Evolutionary conservation across 2,113 vertebrate genomes (phyloP).

Genomic region (Apteryx owenii): DNA sequence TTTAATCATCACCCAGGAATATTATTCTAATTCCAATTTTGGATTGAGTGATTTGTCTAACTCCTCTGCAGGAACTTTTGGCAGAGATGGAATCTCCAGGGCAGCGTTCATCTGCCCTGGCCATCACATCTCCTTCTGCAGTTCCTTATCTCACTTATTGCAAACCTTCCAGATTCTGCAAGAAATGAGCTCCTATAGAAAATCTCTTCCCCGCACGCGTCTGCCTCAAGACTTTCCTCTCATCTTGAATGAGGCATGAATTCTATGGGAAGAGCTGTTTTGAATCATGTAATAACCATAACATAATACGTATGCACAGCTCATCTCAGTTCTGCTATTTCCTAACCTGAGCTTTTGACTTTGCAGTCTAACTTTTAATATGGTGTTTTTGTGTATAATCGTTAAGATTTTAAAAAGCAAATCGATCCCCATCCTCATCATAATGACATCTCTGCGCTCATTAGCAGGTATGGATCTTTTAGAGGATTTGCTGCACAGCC

Average conservation of each 20-base stretch:
- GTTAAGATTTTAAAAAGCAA: neutral
- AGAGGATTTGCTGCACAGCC: neutral
- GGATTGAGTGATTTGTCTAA: neutral
- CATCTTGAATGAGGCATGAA: neutral
- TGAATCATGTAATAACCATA: neutral
- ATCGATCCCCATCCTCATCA: neutral
- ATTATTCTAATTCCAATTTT: neutral
- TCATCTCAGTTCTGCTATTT: neutral
- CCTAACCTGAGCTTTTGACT: neutral
- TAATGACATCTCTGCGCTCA: neutral
- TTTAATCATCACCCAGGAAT: neutral
- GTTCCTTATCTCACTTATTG: neutral
- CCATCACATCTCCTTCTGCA: neutral
- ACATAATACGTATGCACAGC: neutral
- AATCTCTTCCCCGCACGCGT: fast-evolving
- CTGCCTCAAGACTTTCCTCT: neutral
- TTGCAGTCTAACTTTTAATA: neutral
- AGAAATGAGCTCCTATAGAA: neutral
- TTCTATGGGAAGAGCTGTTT: neutral
- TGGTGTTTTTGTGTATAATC: neutral
- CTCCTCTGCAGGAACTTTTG: constrained; percentile 9
- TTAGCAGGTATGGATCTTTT: neutral
- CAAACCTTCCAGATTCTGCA: neutral
- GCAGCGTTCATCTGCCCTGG: neutral
- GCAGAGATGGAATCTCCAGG: neutral